Percentiles rank a stretch among this genome's conserved stretches.
Evolutionary conservation across 92 coral and sea anemone genomes (phyloP).

Genomic region (Actinostola sp.): DNA sequence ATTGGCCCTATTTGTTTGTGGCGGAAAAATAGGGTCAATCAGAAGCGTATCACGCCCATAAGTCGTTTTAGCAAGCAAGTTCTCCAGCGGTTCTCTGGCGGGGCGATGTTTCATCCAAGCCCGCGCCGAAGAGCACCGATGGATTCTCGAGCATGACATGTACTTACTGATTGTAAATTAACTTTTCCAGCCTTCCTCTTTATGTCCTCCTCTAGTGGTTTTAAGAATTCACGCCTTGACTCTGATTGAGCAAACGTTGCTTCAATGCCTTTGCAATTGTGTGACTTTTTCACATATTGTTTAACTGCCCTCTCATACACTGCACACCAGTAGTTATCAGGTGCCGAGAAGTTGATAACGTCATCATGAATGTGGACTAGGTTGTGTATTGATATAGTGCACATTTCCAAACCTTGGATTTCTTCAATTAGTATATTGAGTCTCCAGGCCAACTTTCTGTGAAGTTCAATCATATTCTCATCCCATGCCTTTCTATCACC

Average conservation of each 20-base stretch:
- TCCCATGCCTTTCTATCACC: constrained; percentile 62
- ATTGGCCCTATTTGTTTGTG: no score
- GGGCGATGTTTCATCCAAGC: no score
- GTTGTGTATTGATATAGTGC: constrained; percentile 78
- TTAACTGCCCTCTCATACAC: constrained; percentile 76
- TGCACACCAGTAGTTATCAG: constrained; percentile 84
- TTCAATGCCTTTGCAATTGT: constrained; percentile 68
- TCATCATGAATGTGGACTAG: constrained; percentile 66
- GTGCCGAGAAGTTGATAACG: constrained; percentile 52
- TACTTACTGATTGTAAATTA: constrained; percentile 8
- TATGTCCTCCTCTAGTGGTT: constrained; percentile 22
- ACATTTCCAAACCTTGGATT: constrained; percentile 69
- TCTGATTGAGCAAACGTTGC: constrained; percentile 70
- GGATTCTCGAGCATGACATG: neutral
- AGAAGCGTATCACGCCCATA: no score
- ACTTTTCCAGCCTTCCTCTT: constrained; percentile 14
- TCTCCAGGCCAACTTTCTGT: constrained; percentile 56
- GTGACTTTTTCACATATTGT: constrained; percentile 62
- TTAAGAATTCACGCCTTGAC: constrained; percentile 53
- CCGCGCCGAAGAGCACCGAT: constrained; percentile 30
- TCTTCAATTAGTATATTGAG: constrained; percentile 68
- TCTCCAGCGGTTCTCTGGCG: no score
- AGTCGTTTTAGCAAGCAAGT: no score
- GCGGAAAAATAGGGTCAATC: no score
- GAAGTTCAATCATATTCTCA: constrained; percentile 43